Evolutionary conservation across 2,113 vertebrate genomes (phyloP), one percentile per base, ranked within the genome.

Genomic region (Corvus moneduloides): DNA sequence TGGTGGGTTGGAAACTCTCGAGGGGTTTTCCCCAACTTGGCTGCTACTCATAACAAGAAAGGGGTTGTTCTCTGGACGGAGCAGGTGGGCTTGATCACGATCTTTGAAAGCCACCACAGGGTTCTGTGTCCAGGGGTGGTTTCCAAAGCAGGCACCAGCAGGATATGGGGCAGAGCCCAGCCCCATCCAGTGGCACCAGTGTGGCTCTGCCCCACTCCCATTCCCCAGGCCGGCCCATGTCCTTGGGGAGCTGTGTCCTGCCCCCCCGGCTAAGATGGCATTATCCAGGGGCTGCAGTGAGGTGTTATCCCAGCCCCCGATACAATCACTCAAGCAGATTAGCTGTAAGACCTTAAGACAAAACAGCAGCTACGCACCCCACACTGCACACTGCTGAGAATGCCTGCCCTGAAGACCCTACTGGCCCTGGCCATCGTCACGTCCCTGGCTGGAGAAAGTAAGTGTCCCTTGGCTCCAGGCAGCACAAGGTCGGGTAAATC

Each of bases 291-390:
- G 78, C 93, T 81, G 79, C 61, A 24, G 46, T 26, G 98, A 98
- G 95, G 92, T 71, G 97, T 98, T 96, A 98, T 85, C 95, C 89
- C 74, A 96, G 96, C 87, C 72, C 89, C 61, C 93, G 78, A 96
- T 93, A 97, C 98, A 93, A 97, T 98, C 97, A 85, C 96, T 94
- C 96, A 79, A 95, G 97, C 97, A 91, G 96, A 98, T 98, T 98
- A 98, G 73, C 84, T 92, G 83, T 97, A 97, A 98, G 89, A 97
- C 80, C 79, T 94, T 96, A 90, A 97, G 97, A 96, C 97, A 97
- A 95, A 92, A 92, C 58, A 95, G 84, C 89, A 87, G 94, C 94
- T 66, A 30, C 62, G 1, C 32, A 2, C 55, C 63, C 89, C 2
- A 3, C 5, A 4, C 76, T 15, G 49, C 56, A 32, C 80, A 71